Conservation (phyloP, 2,113 vertebrate species). For the Corythornis madagascariensis region DNA sequence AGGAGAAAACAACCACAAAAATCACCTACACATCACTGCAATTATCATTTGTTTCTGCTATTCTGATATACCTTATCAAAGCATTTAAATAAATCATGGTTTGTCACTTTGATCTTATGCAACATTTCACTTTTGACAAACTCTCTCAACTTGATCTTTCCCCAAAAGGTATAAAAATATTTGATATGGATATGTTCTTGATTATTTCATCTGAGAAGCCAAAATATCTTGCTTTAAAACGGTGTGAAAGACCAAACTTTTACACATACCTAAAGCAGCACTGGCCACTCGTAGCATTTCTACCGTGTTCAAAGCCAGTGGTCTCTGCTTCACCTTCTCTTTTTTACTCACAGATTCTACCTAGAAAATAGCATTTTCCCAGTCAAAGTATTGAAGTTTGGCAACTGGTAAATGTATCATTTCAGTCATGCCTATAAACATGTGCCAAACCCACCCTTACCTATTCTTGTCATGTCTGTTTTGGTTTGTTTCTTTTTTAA, state of each 20-base stretch:
- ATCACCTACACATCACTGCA: background rate
- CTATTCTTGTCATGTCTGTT: background rate
- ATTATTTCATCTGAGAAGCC: background rate
- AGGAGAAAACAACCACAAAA: background rate
- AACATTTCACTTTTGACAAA: background rate
- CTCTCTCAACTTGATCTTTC: background rate
- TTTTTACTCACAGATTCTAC: conserved; percentile 94
- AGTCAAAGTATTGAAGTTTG: background rate
- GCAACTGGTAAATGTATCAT: background rate
- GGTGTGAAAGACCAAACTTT: background rate
- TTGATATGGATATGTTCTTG: rapidly evolving
- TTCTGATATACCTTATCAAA: background rate
- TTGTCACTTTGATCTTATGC: background rate
- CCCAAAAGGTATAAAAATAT: background rate
- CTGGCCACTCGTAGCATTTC: conserved; percentile 97
- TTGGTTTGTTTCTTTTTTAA: background rate
- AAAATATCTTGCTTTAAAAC: background rate
- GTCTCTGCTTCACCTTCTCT: conserved; percentile 95
- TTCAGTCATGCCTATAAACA: background rate
- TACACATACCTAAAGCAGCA: conserved; percentile 87
- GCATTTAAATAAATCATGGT: background rate
- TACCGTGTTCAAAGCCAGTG: conserved; percentile 94
- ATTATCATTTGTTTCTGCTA: background rate
- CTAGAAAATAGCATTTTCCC: conserved; percentile 72
- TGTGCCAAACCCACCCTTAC: background rate